Base-by-base conservation (phyloP, 2,888 invertebrate genomes). In the Leucania comma region DNA sequence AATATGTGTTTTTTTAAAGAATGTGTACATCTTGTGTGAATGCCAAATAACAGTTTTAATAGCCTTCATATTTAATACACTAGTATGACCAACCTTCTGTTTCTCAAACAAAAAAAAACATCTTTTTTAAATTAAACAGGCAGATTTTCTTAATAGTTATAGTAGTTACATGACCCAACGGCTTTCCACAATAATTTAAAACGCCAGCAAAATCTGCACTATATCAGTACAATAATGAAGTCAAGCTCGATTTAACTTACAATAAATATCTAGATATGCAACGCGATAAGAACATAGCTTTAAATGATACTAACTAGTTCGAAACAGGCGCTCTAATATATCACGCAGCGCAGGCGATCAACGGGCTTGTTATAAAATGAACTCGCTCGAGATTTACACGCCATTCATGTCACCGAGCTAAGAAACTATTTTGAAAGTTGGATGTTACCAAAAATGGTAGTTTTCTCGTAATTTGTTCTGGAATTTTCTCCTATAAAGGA, bases 331-430 rank as follows among this genome's bases (percentile, higher is more conserved):
- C 57, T 74, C 53, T 66, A 82, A 81, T 85, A 81, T 75, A 81
- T 83, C 78, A 80, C 66, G 63, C 59, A 8, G 68, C 46, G 32
- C 64, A 59, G n/a, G 66, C 83, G 69, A 69, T 85, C 83, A 78
- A 60, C 74, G 56, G 17, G 71, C 75, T 77, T 72, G 82, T 84
- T 84, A 84, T 78, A 80, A 63, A 82, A 70, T 69, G 50, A 64
- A 66, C 71, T 26, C 38, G 51, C 29, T 65, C 57, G 29, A 71
- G 70, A 82, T 82, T 80, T 77, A 68, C 67, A 81, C 58, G 56
- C 66, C 66, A 75, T 78, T 78, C 67, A 73, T 64, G 12, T 50
- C 69, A 66, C 10, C 48, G 76, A 77, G 73, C 68, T 64, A 81
- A 9, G 68, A 81, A 84, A 57, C 64, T 10, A 29, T 68, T 68